A percentile compares a stretch with the other conserved stretches of the same genome.
These are phyloP conservation scores for Bothrops jararaca DNA, from an alignment of 2,113 vertebrate species.

Conservation along the genomic window DNA sequence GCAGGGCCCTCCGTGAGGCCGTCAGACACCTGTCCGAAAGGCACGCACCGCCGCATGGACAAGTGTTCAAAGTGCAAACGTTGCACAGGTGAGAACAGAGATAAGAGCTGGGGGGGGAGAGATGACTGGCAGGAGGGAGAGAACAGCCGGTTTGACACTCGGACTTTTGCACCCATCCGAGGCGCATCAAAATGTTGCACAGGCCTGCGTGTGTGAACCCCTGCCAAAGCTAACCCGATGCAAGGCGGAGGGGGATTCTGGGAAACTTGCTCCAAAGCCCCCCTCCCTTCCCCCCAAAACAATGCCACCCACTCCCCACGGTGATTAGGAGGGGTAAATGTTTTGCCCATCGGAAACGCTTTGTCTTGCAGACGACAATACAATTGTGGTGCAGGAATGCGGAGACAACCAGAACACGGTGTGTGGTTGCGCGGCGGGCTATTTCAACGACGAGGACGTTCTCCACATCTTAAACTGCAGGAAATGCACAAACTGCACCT, in stretches of 20 bases:
- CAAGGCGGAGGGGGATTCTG: not conserved
- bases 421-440: constrained; percentile 60
- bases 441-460: fast-evolving
- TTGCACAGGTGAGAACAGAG: not conserved
- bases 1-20: not conserved
- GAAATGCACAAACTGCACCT: constrained; percentile 49
- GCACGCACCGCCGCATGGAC: fast-evolving
- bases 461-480: fast-evolving
- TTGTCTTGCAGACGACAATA: not conserved
- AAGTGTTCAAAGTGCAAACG: not conserved
- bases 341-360: not conserved
- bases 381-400: constrained; percentile 55
- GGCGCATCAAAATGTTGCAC: not conserved
- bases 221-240: not conserved
- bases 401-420: constrained; percentile 24
- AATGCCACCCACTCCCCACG: not conserved
- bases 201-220: not conserved
- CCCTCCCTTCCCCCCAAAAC: no score
- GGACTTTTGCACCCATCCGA: not conserved
- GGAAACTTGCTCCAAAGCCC: not conserved
- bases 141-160: not conserved
- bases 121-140: not conserved
- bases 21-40: fast-evolving
- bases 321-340: not conserved
- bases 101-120: no score